Base-by-base conservation (phyloP, 2,888 invertebrate species). In the Limnephilus auricula region DNA sequence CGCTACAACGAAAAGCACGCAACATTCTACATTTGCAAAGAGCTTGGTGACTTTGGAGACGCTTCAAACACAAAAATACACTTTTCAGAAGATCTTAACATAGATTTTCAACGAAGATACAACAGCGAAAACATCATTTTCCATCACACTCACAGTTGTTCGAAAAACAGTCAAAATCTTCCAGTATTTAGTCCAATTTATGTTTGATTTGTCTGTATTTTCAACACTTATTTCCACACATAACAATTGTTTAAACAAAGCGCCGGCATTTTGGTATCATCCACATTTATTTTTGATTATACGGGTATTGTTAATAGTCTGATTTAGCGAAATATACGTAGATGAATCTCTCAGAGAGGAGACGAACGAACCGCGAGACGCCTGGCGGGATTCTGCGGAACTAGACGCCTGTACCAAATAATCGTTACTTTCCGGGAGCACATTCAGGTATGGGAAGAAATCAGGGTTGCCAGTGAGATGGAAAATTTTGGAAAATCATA, bases 361-460 rank as follows among this genome's bases (percentile, higher is more conserved):
- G 83, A 34, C 37, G 32, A 25, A 37, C 91, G 88, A 78, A 88
- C n/a, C n/a, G 40, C 78, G 90, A 79, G 83, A 79, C 86, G 85
- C 90, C 78, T 78, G 50, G 45, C 89, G 92, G 91, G 91, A 92
- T 50, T 90, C 91, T 92, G 92, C 79, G 80, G 87, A 90, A 92
- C 79, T 80, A 34, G 40, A 18, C 85, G 78, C 50, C 45, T 94
- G 95, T 95, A 95, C 96, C 95, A 95, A 96, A 96, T 96, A 96
- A 96, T 96, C 96, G 95, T 96, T 96, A 96, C 95, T 96, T 96
- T 95, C 95, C 95, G 95, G 95, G 95, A 95, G 96, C 79, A 89
- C 45, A n/a, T 37, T 80, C 85, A 40, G 84, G 34, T 34, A 34
- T n/a, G 37, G 85, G n/a, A 45, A 15, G 32, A 86, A 13, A 15